Base-by-base conservation (phyloP, 2,797 vertebrate species). In the Phrynocephalus forsythii region DNA sequence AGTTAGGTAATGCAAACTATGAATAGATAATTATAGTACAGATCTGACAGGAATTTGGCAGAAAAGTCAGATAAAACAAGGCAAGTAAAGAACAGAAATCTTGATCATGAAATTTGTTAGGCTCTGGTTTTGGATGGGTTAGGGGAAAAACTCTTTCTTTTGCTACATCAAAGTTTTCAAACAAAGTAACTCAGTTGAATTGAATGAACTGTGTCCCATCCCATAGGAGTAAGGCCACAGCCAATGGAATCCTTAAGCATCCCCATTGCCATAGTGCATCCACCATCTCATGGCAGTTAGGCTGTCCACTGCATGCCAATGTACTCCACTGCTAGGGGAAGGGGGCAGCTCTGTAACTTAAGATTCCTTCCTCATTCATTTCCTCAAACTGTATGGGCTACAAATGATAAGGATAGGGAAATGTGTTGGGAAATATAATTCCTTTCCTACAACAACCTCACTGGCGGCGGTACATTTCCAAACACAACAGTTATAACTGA, bases 1-100 rank as follows among this genome's bases (percentile, higher is more conserved):
- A 94, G 91, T 44, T 75, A 93, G 3, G n/a, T 0, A 78, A 28
- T 82, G 82, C 89, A 91, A 90, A 22, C 18, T 91, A 73, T 3
- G 83, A 82, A 18, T 0, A 67, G 0, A 63, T 20, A 56, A 56
- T 56, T 63, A 63, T 63, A 63, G 60, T 63, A 63, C 60, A 63
- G 13, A 18, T 15, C 16, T 63, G 60, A 18, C 60, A 77, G 24
- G 24, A 33, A 22, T 22, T 52, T 82, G 7, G 24, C 30, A 10
- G 68, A 1, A 72, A 73, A 11, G 69, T 48, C 60, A 8, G 6
- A 77, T 67, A 67, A 85, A 13, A 67, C 50, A 38, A 50, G 24
- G 30, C 22, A 24, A 52, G 52, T 76, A 11, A 38, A 18, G 72
- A 84, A 75, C n/a, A 44, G 11, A 69, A 30, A 60, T 11, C 48